phyloP scores from a whole-genome alignment of 2,888 invertebrate genomes.

The Ormia ochracea region DNA sequence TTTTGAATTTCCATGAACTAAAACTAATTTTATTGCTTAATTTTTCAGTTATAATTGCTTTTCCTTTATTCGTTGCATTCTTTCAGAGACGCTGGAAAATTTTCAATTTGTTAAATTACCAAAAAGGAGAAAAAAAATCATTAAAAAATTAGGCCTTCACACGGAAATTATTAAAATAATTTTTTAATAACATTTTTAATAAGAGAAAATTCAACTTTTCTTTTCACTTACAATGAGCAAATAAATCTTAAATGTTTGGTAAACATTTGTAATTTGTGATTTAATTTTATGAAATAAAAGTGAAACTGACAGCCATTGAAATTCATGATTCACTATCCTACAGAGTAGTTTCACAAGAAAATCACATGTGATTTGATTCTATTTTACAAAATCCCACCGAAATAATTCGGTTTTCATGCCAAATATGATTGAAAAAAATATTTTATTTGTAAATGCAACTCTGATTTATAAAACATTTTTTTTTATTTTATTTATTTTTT shows the following conservation, averaged over 20 bases:
- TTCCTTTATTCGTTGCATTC: slow-evolving; percentile 5
- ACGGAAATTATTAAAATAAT: slow-evolving; percentile 15
- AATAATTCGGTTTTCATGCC: too few species aligned
- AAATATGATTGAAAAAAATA: too few species aligned
- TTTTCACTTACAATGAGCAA: slow-evolving; percentile 4
- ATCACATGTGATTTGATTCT: too few species aligned
- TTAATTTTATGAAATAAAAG: slow-evolving; percentile 40
- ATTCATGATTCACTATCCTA: neutral
- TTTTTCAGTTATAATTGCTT: slow-evolving; percentile 67
- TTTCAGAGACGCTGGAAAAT: slow-evolving; percentile 69
- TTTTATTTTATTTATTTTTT: too few species aligned
- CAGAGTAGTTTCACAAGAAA: too few species aligned
- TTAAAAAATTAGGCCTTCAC: neutral
- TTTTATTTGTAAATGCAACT: too few species aligned
- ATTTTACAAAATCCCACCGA: too few species aligned
- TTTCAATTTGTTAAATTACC: slow-evolving; percentile 69
- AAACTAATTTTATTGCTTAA: slow-evolving; percentile 77
- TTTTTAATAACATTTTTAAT: slow-evolving; percentile 25
- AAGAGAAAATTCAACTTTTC: slow-evolving; percentile 46
- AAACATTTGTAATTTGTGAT: slow-evolving; percentile 59
- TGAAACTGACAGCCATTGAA: neutral
- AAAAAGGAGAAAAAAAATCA: neutral
- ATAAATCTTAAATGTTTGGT: slow-evolving; percentile 52
- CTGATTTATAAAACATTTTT: too few species aligned
- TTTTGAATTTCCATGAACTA: slow-evolving; percentile 75